Base-by-base conservation (phyloP, 2,888 invertebrate genomes). In the Platycnemis pennipes region DNA sequence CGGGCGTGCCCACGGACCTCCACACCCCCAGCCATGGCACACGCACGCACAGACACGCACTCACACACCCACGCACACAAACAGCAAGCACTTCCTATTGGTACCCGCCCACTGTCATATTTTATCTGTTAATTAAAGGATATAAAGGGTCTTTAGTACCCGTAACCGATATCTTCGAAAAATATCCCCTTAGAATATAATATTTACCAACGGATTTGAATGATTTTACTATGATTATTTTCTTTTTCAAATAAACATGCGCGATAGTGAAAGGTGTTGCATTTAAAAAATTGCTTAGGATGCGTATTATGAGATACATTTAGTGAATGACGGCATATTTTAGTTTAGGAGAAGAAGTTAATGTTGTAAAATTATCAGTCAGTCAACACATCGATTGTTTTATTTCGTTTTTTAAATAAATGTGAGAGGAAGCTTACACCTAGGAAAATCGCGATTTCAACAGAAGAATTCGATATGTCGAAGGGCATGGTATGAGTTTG, bases 121-220 rank as follows among this genome's bases (percentile, higher is more conserved):
- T 63, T 44, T 16, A 63, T 42, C 44, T 26, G 7, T 53, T 31
- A 89, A 89, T 63, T 22, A 91, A 91, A 91, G 44, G 63, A 91
- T 53, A 63, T 22, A 63, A 63, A 56, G 53, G 42, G 53, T 56
- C 63, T 63, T 63, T 63, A 45, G 46, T 46, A 91, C 91, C 77
- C 91, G 63, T 63, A 42, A 91, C 44, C 91, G 63, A 63, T 56
- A 56, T 69, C 13, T 26, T 91, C 63, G n/a, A 44, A 69, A 91
- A 56, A 63, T 91, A 91, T 91, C 69, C 91, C 44, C 56, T 42
- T 37, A 91, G 37, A 56, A 91, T 56, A 91, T 44, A 44, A 13
- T 63, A 91, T 31, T 63, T 87, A 87, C 44, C 26, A 87, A 5
- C 87, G 46, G n/a, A 87, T 45, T 46, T 13, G 45, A 77, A 77